Evolutionary conservation across 1,140 invertebrate genomes (phyloP), one percentile per base, ranked within the genome.

Genomic region (Polyergus mexicanus): DNA sequence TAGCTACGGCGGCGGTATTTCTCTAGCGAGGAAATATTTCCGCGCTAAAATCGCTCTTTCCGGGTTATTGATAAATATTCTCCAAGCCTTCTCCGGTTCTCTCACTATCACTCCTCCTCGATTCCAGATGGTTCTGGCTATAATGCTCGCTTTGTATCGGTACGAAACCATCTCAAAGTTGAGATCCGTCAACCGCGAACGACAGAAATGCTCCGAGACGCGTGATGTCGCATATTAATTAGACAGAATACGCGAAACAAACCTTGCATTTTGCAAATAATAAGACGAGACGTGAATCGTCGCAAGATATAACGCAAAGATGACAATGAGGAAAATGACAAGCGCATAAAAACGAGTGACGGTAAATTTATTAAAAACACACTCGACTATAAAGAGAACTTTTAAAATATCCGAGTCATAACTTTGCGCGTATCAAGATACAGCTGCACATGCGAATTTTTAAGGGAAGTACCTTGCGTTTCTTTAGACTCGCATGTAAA

Each of bases 1-100:
- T 65, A 13, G 47, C 22, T 11, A 22, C 32, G 65, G 32, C 25
- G 47, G 44, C 4, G 13, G 47, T 38, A 22, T 60, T 74, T 35
- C 78, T 38, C 54, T 19, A 8, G 8, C 54, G 68, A 13, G 7
- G 38, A 62, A 71, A 74, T 47, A 72, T 72, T 22, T 47, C n/a
- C 19, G 19, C 62, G 75, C n/a, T 44, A 44, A 60, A 28, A 7
- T 8, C 28, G 44, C 51, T 81, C 78, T 81, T 81, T 81, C 78
- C 77, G 16, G 51, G 19, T 60, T 60, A 66, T 44, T 81, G 78
- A 81, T 81, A 81, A 81, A 81, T 81, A 72, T 72, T 72, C 77
- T 1, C 38, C 35, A 10, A 8, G 19, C 19, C 22, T 10, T 25
- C 66, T 54, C 38, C 32, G 3, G 32, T 1, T 32, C 63, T 28